Evolutionary conservation across 2,797 vertebrate genomes (phyloP), one percentile per base, ranked within the genome.

Genomic region (Anniella stebbinsi): DNA sequence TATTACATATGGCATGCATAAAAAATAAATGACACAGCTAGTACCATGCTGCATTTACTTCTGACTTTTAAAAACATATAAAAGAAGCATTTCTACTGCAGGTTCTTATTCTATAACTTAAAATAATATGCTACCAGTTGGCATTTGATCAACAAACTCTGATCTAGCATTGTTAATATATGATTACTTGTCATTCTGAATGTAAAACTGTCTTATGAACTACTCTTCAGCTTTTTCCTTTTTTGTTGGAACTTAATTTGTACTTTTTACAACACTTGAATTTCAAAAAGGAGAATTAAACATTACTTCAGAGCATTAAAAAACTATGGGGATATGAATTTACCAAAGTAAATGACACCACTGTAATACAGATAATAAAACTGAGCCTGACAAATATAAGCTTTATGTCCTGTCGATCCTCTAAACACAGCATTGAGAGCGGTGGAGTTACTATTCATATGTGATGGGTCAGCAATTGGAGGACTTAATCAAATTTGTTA

Each of bases 291-390:
- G 90, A 94, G 88, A 66, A 95, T 96, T 95, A 95, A 95, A 96
- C 95, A 96, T 94, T 70, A 93, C 93, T 97, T 93, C 87, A 82
- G 93, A 88, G 89, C 93, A 95, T 96, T 97, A 97, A 92, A 94
- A 96, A 96, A 30, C 63, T 3, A 76, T 93, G 89, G 93, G 95
- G 91, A 94, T 95, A 96, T 63, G 1, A 94, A 94, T 94, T 97
- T 96, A 97, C 96, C 97, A 96, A 95, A 96, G 96, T 96, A 96
- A 97, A 95, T 92, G 0, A 95, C 77, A 95, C 91, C 89, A 93
- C 69, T 90, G 91, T 51, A 96, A 95, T 95, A 92, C 95, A 95
- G 87, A 36, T 91, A 93, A 90, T 92, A 88, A 95, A 97, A 91
- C 45, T 2, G 92, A 94, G 9, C 73, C 72, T 72, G 89, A 33